phyloP scores from a whole-genome alignment of 2,888 invertebrate genomes.

The Eupelmus urozonus region DNA sequence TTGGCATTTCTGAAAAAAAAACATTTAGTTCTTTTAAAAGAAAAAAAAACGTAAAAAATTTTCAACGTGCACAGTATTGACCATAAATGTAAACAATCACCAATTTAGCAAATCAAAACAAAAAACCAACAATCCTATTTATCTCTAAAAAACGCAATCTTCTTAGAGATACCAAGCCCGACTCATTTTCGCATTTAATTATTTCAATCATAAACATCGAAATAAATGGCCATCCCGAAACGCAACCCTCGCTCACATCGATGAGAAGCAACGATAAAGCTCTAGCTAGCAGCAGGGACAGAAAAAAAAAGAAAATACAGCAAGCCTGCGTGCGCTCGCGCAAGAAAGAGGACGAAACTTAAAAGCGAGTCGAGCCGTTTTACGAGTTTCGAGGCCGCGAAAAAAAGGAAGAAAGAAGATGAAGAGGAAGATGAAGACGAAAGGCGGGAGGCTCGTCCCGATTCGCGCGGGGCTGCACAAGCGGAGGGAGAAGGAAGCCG shows the following conservation, averaged over 20 bases:
- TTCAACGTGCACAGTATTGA: too few species aligned
- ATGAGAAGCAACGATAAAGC: constrained; percentile 42
- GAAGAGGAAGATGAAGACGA: constrained; percentile 12
- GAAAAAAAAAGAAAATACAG: constrained; percentile 5
- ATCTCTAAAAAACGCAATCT: too few species aligned
- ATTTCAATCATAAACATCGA: constrained; percentile 36
- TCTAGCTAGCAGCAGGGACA: constrained; percentile 5
- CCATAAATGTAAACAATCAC: too few species aligned
- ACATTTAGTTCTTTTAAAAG: too few species aligned
- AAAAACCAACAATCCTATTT: too few species aligned
- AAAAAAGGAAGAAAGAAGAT: constrained; percentile 17
- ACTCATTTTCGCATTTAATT: constrained; percentile 22
- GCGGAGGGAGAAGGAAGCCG: not conserved
- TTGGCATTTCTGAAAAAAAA: too few species aligned
- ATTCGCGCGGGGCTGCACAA: not conserved
- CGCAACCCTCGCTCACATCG: not conserved
- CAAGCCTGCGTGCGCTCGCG: too few species aligned
- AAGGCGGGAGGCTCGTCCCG: not conserved
- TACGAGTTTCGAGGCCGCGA: constrained; percentile 55
- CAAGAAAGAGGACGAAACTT: constrained; percentile 41
- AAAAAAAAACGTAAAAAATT: too few species aligned
- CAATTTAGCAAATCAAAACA: too few species aligned
- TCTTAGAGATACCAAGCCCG: too few species aligned
- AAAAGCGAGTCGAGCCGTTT: constrained; percentile 51
- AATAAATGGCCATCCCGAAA: constrained; percentile 27